phyloP scores from a whole-genome alignment of 2,888 invertebrate species.

The Thysanoteuthis rhombus region DNA sequence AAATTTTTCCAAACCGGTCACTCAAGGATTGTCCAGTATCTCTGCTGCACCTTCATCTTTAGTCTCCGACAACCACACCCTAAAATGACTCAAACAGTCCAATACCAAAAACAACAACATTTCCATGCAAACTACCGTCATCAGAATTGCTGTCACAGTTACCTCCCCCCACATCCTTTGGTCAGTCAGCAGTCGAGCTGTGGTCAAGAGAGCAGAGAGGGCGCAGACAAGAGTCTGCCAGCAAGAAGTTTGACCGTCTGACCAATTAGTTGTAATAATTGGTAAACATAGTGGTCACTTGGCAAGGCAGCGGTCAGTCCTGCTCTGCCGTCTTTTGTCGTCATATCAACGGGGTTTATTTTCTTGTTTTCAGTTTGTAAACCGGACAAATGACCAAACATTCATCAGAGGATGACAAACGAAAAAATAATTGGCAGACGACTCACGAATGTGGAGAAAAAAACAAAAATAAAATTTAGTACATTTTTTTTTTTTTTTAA shows the following conservation, averaged over 20 bases:
- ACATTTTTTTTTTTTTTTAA: no score
- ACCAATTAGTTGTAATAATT: conserved; percentile 12
- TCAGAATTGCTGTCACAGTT: not conserved
- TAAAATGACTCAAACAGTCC: not conserved
- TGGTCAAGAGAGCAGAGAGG: not conserved
- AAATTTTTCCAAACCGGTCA: not conserved
- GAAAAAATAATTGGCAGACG: no score
- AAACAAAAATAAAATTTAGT: no score
- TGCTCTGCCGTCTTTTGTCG: not conserved
- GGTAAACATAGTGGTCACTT: not conserved
- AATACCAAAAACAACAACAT: not conserved
- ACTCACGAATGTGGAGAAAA: no score
- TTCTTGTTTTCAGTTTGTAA: not conserved
- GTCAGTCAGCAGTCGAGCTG: not conserved
- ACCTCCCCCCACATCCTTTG: not conserved
- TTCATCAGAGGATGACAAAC: no score
- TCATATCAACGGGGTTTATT: not conserved
- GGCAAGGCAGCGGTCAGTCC: not conserved
- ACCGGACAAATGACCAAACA: no score
- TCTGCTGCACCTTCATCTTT: not conserved
- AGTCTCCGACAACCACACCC: not conserved
- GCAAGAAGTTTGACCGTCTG: not conserved
- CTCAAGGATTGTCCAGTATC: not conserved
- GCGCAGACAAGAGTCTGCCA: not conserved
- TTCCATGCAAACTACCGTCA: not conserved